Percentiles rank a stretch among this genome's conserved stretches.
phyloP scores from a whole-genome alignment of 2,113 vertebrate genomes.

The Hucho hucho region DNA sequence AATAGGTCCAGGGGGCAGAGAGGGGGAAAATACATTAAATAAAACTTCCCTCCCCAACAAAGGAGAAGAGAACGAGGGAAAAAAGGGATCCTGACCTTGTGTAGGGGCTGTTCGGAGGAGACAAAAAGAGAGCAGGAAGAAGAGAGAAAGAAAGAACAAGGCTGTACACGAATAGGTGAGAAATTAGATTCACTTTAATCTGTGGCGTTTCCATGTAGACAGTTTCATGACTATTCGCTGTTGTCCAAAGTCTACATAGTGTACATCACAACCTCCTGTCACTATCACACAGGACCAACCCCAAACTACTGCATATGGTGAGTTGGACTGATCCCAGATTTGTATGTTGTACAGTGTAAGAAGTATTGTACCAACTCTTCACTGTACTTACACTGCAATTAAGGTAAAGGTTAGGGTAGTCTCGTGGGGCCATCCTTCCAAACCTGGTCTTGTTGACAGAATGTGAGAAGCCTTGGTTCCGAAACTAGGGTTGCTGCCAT shows the following conservation, averaged over 20 bases:
- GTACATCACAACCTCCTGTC: conserved; percentile 6
- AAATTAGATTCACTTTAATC: conserved; percentile 60
- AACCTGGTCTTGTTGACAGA: too few relatives aligned
- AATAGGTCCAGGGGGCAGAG: conserved; percentile 64
- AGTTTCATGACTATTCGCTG: conserved; percentile 27
- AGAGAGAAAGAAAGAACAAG: conserved; percentile 33
- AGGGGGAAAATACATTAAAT: conserved; percentile 49
- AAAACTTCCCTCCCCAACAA: conserved; percentile 37
- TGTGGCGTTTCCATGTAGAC: conserved; percentile 21
- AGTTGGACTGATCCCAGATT: background rate
- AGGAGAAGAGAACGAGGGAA: conserved; percentile 23
- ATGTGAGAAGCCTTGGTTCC: too few relatives aligned
- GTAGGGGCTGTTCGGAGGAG: background rate
- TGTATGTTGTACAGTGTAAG: too few relatives aligned
- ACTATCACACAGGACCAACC: background rate
- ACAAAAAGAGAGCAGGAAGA: background rate
- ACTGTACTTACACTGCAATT: too few relatives aligned
- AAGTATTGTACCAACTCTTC: too few relatives aligned
- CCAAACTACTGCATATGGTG: conserved; percentile 1
- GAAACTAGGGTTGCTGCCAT: too few relatives aligned
- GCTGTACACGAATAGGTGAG: conserved; percentile 34
- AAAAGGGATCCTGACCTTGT: conserved; percentile 21
- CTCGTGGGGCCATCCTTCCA: too few relatives aligned
- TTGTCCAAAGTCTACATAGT: background rate
- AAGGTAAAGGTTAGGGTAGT: too few relatives aligned